A percentile compares a stretch with the other conserved stretches of the same genome.
These are phyloP conservation scores for Drosophila neonasuta DNA, from an alignment of 2,888 invertebrate genomes.

Conservation along the genomic window DNA sequence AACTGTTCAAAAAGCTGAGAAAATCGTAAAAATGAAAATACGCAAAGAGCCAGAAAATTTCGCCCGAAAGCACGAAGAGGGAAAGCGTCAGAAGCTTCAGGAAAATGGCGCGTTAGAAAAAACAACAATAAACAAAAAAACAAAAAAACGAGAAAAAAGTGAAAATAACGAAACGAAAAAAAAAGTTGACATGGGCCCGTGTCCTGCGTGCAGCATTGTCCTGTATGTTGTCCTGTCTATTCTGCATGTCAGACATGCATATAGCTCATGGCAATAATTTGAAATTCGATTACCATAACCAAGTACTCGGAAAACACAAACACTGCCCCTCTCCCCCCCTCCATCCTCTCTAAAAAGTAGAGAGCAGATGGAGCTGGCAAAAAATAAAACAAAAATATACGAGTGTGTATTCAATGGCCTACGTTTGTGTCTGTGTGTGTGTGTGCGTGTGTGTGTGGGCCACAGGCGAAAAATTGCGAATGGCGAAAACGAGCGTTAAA, in stretches of 20 bases:
- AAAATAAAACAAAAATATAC: conserved; percentile 11
- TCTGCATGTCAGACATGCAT: conserved; percentile 56
- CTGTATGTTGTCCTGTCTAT: conserved; percentile 23
- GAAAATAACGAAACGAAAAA: neutral
- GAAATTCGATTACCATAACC: conserved; percentile 80
- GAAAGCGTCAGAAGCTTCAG: conserved; percentile 41
- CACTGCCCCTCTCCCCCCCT: conserved; percentile 22
- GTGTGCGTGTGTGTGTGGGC: conserved; percentile 29
- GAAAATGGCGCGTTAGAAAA: conserved; percentile 50
- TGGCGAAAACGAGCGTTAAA: conserved; percentile 72
- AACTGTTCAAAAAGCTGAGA: conserved; percentile 25
- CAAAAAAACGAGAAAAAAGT: conserved; percentile 2
- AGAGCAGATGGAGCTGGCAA: conserved; percentile 11
- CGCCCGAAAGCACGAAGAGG: conserved; percentile 35
- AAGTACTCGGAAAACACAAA: conserved; percentile 74
- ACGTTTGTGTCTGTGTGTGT: conserved; percentile 1
- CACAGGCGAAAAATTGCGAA: conserved; percentile 57
- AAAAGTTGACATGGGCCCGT: conserved; percentile 11
- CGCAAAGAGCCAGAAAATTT: conserved; percentile 37
- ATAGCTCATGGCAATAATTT: conserved; percentile 78
- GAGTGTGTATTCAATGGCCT: conserved; percentile 24
- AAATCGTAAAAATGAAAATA: conserved; percentile 22
- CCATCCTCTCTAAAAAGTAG: no score
- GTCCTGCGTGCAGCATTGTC: conserved; percentile 20
- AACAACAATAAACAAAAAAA: conserved; percentile 11